Base-by-base conservation (phyloP, 2,113 vertebrate genomes). In the Rattus rattus region DNA sequence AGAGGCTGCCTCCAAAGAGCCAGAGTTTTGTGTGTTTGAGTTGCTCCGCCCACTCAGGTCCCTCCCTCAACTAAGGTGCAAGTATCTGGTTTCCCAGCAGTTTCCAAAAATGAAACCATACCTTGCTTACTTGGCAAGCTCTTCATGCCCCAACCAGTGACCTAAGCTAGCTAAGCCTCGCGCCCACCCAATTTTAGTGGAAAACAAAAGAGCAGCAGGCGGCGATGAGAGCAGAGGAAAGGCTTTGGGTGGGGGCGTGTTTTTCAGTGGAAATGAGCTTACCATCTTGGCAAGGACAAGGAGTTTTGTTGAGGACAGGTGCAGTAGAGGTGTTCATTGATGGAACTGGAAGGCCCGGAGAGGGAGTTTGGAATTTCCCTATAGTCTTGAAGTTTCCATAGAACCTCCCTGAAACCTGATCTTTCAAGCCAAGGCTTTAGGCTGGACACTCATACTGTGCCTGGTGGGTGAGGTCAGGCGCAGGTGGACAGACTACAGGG, bases 131-230 rank as follows among this genome's bases (percentile, higher is more conserved):
- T 81, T 81, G 65, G 16, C 65, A 8, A 52, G 59, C 7, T 9
- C 3, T 72, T 43, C 47, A 72, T 1, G 5, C 1, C 26, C 33
- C 65, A 33, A 19, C 13, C 12, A 0, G 0, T 14, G 36, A 61
- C 20, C n/a, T 8, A 28, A 52, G 43, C 20, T 8, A 49, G 47
- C 28, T 33, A 10, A 33, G 39, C 11, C 2, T n/a, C 47, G 12
- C 61, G 3, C 24, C 30, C 54, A 52, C 49, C 77, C 30, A 16
- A 24, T 54, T 83, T 76, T 36, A 28, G n/a, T 73, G 92, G 79
- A 85, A 91, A 56, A 63, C 36, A 59, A 11, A 11, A 20, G 8
- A 49, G 24, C 30, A 49, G 26, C 19, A 49, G 39, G 22, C 8
- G 5, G 16, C 2, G 7, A 65, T 54, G 36, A 56, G 59, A 16